Conservation (phyloP, 1,140 invertebrate species). For the Matsumurasca onukii region DNA sequence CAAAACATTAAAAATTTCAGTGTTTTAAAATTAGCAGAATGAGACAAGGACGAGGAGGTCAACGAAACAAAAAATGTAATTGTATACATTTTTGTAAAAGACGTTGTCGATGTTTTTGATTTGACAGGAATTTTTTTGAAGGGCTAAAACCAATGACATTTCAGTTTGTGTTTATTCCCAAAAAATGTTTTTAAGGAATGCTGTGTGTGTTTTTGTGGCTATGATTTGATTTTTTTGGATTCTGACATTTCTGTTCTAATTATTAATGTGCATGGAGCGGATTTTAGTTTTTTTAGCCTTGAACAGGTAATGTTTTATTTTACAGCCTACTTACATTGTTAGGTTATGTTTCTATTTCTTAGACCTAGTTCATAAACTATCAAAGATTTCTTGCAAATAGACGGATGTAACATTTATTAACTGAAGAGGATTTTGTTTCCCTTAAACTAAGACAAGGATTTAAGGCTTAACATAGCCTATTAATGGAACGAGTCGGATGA, state of each 20-base stretch:
- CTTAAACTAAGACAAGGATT: too few relatives aligned
- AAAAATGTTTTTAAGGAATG: constrained; percentile 26
- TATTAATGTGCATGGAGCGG: constrained; percentile 24
- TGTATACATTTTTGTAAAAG: constrained; percentile 33
- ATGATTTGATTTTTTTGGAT: constrained; percentile 10
- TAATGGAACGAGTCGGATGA: too few relatives aligned
- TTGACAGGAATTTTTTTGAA: neutral
- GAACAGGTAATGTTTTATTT: constrained; percentile 14
- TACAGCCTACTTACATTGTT: constrained; percentile 10
- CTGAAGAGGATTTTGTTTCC: too few relatives aligned
- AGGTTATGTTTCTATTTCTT: constrained; percentile 13
- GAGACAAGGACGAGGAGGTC: constrained; percentile 54
- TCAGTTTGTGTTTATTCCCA: constrained; percentile 17
- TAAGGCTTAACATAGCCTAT: too few relatives aligned
- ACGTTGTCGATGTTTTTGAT: constrained; percentile 22
- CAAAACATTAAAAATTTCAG: constrained; percentile 44
- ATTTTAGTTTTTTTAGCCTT: constrained; percentile 16
- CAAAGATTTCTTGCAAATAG: too few relatives aligned
- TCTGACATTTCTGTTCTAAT: constrained; percentile 13
- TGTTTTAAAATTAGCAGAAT: constrained; percentile 48
- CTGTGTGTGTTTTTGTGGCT: constrained; percentile 25
- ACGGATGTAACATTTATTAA: too few relatives aligned
- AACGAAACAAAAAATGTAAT: constrained; percentile 55
- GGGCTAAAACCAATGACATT: constrained; percentile 12
- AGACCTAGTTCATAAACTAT: too few relatives aligned